phyloP scores from a whole-genome alignment of 2,888 invertebrate genomes.

The Diplolepis rosae region DNA sequence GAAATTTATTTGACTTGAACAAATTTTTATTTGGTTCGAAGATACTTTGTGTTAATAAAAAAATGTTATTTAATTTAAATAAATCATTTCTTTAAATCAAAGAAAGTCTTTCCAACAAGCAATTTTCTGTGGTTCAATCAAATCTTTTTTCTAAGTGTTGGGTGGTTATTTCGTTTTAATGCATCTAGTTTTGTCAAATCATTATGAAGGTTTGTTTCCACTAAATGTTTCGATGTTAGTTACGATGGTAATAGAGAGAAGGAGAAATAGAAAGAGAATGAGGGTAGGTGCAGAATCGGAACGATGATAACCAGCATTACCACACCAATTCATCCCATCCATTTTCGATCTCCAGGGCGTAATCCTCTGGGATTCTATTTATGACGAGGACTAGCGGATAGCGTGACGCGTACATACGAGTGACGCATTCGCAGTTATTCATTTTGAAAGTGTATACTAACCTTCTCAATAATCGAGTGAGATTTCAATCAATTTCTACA shows the following conservation, averaged over 20 bases:
- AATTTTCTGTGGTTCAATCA: too few species aligned
- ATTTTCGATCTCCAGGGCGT: constrained; percentile 56
- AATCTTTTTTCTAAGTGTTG: too few species aligned
- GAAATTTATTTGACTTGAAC: too few species aligned
- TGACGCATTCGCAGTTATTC: constrained; percentile 55
- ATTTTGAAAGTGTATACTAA: constrained; percentile 46
- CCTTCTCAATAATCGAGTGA: constrained; percentile 31
- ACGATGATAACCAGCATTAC: constrained; percentile 70
- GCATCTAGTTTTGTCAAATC: background rate
- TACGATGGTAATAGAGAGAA: background rate
- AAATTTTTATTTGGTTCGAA: too few species aligned
- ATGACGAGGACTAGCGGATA: constrained; percentile 55
- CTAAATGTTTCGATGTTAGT: background rate
- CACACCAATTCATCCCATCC: constrained; percentile 60
- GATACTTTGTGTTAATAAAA: too few species aligned
- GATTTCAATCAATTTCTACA: constrained; percentile 13
- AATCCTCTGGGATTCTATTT: constrained; percentile 65
- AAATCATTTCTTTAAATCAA: too few species aligned
- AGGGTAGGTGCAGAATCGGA: constrained; percentile 62
- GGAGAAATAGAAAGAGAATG: constrained; percentile 36
- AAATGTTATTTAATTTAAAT: too few species aligned
- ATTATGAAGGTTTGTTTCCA: background rate
- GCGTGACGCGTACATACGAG: constrained; percentile 30
- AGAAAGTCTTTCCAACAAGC: too few species aligned
- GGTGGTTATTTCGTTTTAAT: too few species aligned